Conservation (phyloP, 53 echinoderm and acorn worm species). For the Apostichopus leukothele region DNA sequence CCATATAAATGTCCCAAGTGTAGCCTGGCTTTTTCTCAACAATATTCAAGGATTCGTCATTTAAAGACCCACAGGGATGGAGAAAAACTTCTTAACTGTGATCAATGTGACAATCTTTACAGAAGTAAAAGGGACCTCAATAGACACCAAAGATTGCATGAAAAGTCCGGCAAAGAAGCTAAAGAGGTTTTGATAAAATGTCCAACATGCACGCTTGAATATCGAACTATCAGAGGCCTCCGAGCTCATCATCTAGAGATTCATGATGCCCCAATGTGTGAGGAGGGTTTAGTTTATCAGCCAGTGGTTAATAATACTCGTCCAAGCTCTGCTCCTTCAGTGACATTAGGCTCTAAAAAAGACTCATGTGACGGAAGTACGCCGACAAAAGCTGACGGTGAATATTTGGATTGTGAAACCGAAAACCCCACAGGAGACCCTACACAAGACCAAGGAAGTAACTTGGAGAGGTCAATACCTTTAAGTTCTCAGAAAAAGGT, state of each 20-base stretch:
- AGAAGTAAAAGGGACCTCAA: conserved; percentile 29
- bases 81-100: conserved; percentile 32
- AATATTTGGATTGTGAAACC: no score
- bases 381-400: no score
- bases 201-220: background rate
- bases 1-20: conserved; percentile 32
- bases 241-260: background rate
- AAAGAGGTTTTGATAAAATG: conserved; percentile 22
- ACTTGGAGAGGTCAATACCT: no score
- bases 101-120: conserved; percentile 36
- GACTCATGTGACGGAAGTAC: no score
- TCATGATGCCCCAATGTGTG: background rate
- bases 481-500: no score
- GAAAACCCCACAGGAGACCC: no score
- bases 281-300: background rate
- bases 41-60: background rate
- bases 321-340: background rate
- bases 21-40: conserved; percentile 37
- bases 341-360: no score
- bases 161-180: background rate
- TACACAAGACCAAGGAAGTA: no score
- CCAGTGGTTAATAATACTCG: background rate
- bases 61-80: conserved; percentile 23
- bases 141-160: conserved; percentile 19
- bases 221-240: conserved; percentile 5